Base-by-base conservation (phyloP, 2,113 vertebrate genomes). In the Lycocorax pyrrhopterus region DNA sequence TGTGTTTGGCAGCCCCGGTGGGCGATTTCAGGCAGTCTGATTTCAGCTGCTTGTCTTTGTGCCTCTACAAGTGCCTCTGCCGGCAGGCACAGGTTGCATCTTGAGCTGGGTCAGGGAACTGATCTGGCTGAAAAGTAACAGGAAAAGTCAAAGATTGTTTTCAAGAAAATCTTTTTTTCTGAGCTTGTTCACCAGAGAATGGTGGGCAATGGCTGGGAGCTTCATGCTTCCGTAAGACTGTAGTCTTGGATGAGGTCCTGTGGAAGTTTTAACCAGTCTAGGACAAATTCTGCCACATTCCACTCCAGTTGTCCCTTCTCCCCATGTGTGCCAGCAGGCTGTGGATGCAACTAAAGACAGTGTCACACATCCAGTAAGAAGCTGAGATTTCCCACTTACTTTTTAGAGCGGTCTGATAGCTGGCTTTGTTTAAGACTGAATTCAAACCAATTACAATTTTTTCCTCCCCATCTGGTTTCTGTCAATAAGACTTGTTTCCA, bases 171-270 rank as follows among this genome's bases (percentile, higher is more conserved):
- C 0, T 0, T 46, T 88, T 88, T 53, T 67, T 83, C 41, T 66
- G n/a, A 73, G 8, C 41, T 73, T 22, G 4, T 35, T 84, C 41
- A 43, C 41, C 22, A 83, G 63, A 59, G 35, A 66, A 30, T 27
- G 0, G 0, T 14, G 27, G 43, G 11, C 33, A 81, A 6, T 25
- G 16, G 14, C 13, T 73, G 14, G 2, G 6, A 5, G 30, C 22
- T 73, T 87, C 15, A 13, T 14, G 18, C 16, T 85, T 55, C 55
- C 2, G 0, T 22, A 53, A 21, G 43, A 55, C 7, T 41, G 4
- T 26, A 26, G 22, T 33, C 39, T 43, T 69, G n/a, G 39, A 41
- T 33, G 32, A 91, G 22, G 29, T 3, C 12, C 7, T 26, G 2
- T 9, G 16, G 29, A 89, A 78, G 15, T 51, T 89, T 87, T 32